Base-by-base conservation (phyloP, 92 coral and sea anemone species). In the Metridium senile region DNA sequence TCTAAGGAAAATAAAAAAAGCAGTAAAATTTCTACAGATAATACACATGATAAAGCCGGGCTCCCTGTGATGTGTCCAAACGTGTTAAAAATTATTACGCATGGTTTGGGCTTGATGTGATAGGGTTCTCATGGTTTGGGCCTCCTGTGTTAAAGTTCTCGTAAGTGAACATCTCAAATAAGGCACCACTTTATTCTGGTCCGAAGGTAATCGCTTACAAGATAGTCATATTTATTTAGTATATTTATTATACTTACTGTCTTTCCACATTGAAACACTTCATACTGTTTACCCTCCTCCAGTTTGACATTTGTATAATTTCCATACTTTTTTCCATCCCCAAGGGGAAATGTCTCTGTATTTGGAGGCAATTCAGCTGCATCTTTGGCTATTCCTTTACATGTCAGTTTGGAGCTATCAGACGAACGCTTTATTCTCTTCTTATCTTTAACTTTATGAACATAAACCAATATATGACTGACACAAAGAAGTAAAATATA, bases 241-340 rank as follows among this genome's bases (percentile, higher is more conserved):
- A 39, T 39, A 13, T 39, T 39, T 4, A 39, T 4, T 4, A 39
- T 39, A 39, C 49, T 39, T 74, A 58, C 17, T 64, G 49, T 39
- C 49, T 39, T 39, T 6, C 49, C 49, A 39, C 49, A 39, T 13
- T 39, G 49, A 13, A 39, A 39, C 6, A 39, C 13, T 39, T 39
- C 49, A 77, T 8, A 87, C 27, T 2, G 53, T 53, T 61, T 87
- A 81, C 26, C 62, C 26, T 23, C 65, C 19, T 10, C 80, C 76
- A 87, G 84, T 66, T 81, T 51, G 0, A 67, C 82, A 62, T 87
- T 87, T 28, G 19, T 23, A 21, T 35, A 58, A 9, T 76, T 58
- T 19, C 73, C 78, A 51, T 66, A 64, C 0, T 0, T 47, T 31
- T 86, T 58, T 3, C 66, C 90, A 47, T 86, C 90, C 33, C 90